A percentile compares a stretch with the other conserved stretches of the same genome.
phyloP scores from a whole-genome alignment of 2,797 vertebrate species.

The Sebastes hubbsi region DNA sequence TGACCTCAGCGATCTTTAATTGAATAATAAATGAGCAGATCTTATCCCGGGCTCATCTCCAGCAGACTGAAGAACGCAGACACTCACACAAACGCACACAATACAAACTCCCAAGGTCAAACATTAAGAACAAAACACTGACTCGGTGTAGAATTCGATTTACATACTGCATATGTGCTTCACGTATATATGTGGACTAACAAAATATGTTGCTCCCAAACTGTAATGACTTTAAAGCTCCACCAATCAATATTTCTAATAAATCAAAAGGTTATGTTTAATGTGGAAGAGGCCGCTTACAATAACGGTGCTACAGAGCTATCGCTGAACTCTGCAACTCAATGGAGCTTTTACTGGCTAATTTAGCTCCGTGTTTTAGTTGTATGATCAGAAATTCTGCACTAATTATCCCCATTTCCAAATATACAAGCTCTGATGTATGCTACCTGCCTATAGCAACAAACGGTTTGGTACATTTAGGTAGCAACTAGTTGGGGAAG shows the following conservation, averaged over 20 bases:
- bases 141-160: background rate
- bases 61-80: slow-evolving; percentile 31
- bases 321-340: background rate
- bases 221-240: background rate
- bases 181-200: background rate
- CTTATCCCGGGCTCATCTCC: slow-evolving; percentile 63
- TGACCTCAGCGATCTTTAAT: slow-evolving; percentile 75
- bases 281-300: background rate
- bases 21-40: slow-evolving; percentile 82
- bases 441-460: background rate
- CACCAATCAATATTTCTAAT: background rate
- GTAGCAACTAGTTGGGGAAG: background rate
- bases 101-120: slow-evolving; percentile 55
- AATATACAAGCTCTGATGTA: background rate
- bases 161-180: background rate
- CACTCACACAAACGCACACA: background rate
- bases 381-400: background rate
- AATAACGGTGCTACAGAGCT: background rate
- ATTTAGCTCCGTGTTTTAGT: background rate
- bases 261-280: background rate
- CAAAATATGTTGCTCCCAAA: background rate
- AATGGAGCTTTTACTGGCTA: background rate
- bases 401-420: background rate
- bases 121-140: slow-evolving; percentile 3
- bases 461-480: background rate